These are phyloP conservation scores for Carpatolechia fugitivella DNA, from an alignment of 2,888 invertebrate species.

Conservation along the genomic window DNA sequence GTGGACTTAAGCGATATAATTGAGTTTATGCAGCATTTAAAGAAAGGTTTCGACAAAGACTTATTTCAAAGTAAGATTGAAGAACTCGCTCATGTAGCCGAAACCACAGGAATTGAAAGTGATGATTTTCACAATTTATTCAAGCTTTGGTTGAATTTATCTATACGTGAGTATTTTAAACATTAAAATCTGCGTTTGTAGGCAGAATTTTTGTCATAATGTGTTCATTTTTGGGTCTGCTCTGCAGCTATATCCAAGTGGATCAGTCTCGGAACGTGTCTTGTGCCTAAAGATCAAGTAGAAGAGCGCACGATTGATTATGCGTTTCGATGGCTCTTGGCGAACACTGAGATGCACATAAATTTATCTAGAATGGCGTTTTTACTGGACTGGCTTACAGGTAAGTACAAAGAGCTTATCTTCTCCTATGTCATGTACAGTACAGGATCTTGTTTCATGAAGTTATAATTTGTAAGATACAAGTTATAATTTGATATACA, in stretches of 20 bases:
- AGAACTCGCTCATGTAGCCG: constrained; percentile 55
- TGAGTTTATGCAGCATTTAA: constrained; percentile 61
- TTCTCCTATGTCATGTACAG: too few species aligned
- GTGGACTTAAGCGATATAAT: constrained; percentile 67
- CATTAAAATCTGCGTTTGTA: not conserved
- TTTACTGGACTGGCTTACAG: constrained; percentile 69
- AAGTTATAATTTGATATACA: not conserved
- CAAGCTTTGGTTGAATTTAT: constrained; percentile 70
- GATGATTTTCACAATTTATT: constrained; percentile 66
- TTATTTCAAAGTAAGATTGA: constrained; percentile 63
- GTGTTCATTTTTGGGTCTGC: not conserved
- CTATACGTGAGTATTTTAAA: constrained; percentile 57
- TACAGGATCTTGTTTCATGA: too few species aligned
- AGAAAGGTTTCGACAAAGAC: constrained; percentile 68
- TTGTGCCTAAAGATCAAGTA: constrained; percentile 58
- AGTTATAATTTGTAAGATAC: too few species aligned
- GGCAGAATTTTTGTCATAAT: not conserved
- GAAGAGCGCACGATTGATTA: constrained; percentile 57
- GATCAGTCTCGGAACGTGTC: constrained; percentile 58
- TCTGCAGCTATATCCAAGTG: constrained; percentile 63
- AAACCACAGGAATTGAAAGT: constrained; percentile 51
- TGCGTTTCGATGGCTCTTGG: constrained; percentile 63
- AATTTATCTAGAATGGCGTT: constrained; percentile 54
- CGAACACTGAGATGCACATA: constrained; percentile 46
- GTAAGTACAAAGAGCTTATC: constrained; percentile 37